Conservation (phyloP, 1,140 invertebrate genomes). For the Drosophila repleta region DNA sequence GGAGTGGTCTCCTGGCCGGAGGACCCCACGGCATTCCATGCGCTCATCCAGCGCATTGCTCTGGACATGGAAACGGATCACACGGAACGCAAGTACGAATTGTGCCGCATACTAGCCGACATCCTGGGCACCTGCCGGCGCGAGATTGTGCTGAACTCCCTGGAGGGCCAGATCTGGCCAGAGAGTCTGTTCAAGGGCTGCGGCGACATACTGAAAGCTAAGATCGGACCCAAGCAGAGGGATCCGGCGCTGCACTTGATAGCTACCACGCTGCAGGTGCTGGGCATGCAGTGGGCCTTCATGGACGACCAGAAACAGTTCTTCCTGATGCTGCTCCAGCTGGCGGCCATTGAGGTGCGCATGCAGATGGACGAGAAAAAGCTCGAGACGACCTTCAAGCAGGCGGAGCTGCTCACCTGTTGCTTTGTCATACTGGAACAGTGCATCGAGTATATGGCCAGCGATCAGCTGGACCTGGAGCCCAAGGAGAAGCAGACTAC, state of each 20-base stretch:
- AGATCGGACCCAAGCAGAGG: conserved; percentile 93
- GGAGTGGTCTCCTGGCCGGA: conserved; percentile 90
- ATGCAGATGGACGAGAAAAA: conserved; percentile 95
- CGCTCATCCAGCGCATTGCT: conserved; percentile 92
- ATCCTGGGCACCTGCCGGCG: conserved; percentile 90
- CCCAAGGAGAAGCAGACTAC: conserved; percentile 95
- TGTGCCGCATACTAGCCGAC: conserved; percentile 90
- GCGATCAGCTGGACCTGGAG: conserved; percentile 92
- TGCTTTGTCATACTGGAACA: conserved; percentile 94
- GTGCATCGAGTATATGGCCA: conserved; percentile 91
- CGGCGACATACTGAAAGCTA: conserved; percentile 92
- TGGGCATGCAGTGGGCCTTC: conserved; percentile 94
- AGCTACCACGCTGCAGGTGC: conserved; percentile 90
- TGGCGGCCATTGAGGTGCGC: conserved; percentile 95
- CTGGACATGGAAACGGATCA: conserved; percentile 94
- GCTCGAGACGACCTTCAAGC: conserved; percentile 90
- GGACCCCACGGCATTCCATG: conserved; percentile 90
- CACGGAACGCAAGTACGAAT: conserved; percentile 93
- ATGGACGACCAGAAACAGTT: conserved; percentile 92
- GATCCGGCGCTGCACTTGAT: conserved; percentile 94
- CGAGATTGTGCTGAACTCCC: conserved; percentile 86
- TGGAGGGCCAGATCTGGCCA: conserved; percentile 90
- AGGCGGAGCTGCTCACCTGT: conserved; percentile 90
- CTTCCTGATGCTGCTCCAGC: conserved; percentile 92
- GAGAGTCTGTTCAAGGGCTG: conserved; percentile 91